A percentile compares a stretch with the other conserved stretches of the same genome.
phyloP scores from a whole-genome alignment of 2,113 vertebrate species.

The Nipponia nippon region DNA sequence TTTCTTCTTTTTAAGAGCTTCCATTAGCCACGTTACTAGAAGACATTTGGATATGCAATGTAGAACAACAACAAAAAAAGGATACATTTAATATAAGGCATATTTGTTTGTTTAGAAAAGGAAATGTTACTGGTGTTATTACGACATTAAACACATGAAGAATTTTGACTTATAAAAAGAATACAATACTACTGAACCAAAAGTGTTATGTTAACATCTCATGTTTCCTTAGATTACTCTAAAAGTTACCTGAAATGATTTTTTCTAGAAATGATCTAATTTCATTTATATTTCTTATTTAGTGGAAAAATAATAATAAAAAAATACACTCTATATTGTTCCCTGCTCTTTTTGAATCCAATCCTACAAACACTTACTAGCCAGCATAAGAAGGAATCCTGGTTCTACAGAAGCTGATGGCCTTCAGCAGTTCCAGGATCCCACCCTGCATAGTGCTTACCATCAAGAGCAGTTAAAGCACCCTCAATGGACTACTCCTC shows the following conservation, averaged over 20 bases:
- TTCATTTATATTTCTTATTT: slow-evolving; percentile 26
- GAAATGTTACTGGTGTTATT: background rate
- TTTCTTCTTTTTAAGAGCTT: background rate
- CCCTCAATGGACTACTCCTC: background rate
- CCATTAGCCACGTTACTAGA: background rate
- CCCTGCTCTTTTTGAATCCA: slow-evolving; percentile 28
- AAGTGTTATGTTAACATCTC: slow-evolving; percentile 18
- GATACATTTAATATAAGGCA: background rate
- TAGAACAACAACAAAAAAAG: background rate
- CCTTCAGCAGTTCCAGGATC: background rate
- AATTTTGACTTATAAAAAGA: background rate
- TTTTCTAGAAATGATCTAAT: background rate
- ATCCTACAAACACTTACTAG: background rate
- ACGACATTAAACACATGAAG: background rate
- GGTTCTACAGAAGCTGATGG: background rate
- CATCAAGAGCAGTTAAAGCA: background rate
- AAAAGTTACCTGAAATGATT: background rate
- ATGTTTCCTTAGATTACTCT: slow-evolving; percentile 1
- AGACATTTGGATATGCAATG: background rate
- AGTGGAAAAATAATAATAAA: slow-evolving; percentile 41
- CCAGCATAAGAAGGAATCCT: background rate
- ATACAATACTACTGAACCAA: slow-evolving; percentile 24
- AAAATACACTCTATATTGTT: slow-evolving; percentile 50
- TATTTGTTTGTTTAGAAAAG: slow-evolving; percentile 25
- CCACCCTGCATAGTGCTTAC: background rate